phyloP scores from a whole-genome alignment of 2,888 invertebrate species.

The Dicranocentrus wangi region DNA sequence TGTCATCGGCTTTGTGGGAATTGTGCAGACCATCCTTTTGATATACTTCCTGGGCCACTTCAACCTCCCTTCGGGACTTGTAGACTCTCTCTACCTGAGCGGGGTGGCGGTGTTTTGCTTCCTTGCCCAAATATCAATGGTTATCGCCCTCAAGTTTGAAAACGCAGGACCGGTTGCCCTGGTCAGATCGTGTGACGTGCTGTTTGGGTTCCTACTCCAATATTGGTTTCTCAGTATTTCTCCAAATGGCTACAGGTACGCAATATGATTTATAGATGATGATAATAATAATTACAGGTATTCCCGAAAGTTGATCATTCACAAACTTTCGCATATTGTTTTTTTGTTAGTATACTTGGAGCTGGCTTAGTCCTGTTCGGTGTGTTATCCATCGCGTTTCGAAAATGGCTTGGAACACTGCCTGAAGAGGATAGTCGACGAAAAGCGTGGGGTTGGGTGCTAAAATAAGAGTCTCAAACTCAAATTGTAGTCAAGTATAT shows the following conservation, averaged over 20 bases:
- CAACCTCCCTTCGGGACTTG: conserved; percentile 50
- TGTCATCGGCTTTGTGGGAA: conserved; percentile 71
- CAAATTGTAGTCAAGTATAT: too few relatives aligned
- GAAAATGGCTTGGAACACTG: too few relatives aligned
- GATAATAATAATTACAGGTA: too few relatives aligned
- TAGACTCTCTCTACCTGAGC: conserved; percentile 54
- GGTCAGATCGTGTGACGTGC: conserved; percentile 90
- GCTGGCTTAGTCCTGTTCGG: too few relatives aligned
- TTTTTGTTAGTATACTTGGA: too few relatives aligned
- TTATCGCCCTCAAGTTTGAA: conserved; percentile 81
- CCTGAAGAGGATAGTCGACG: too few relatives aligned
- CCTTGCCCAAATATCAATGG: conserved; percentile 89
- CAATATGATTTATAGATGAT: neutral
- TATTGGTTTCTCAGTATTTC: conserved; percentile 65
- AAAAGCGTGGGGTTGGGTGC: too few relatives aligned
- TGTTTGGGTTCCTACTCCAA: conserved; percentile 80
- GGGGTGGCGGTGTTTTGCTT: conserved; percentile 87
- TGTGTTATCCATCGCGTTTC: too few relatives aligned
- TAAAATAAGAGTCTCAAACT: too few relatives aligned
- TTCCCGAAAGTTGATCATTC: too few relatives aligned
- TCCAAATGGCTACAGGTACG: conserved; percentile 67
- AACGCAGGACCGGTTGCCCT: conserved; percentile 90
- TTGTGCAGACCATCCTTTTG: conserved; percentile 63
- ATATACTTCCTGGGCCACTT: conserved; percentile 61
- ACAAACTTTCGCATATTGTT: too few relatives aligned